Base-by-base conservation (phyloP, 2,113 vertebrate species). In the Lynx canadensis region DNA sequence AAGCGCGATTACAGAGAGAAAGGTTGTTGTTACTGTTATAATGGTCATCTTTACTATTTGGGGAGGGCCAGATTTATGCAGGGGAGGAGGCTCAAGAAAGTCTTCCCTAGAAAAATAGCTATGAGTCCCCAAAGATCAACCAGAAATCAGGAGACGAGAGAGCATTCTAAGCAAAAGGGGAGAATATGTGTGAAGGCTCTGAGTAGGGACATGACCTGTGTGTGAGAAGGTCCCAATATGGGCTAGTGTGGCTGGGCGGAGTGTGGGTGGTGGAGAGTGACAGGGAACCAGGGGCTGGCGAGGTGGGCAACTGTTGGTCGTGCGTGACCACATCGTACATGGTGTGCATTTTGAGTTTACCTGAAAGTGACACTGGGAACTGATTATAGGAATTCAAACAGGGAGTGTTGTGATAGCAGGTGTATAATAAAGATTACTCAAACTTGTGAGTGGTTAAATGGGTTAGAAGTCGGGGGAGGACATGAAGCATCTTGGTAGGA, bases 1-100 rank as follows among this genome's bases (percentile, higher is more conserved):
- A 94, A 74, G 89, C 60, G 33, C 36, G 29, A 63, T 65, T 83
- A 71, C 52, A 25, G 80, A 68, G 31, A 48, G 65, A 83, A 82
- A 33, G 18, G 31, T 14, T 60, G 10, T 2, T 14, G 25, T 55
- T 52, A 41, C 57, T 57, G 9, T 29, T 29, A 55, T 36, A 16
- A 71, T 57, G 63, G 12, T 71, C 48, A 57, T 89, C 38, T 71
- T 71, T 88, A n/a, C 29, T 81, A 2, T 57, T 50, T 19, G 57
- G 15, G 45, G 69, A 83, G 31, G 63, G 66, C 33, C n/a, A 86
- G 36, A 55, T 83, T 83, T 78, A 50, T 65, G 45, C 52, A 78
- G 45, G 63, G 16, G 27, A 91, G 36, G 31, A 92, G 82, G 45
- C 57, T 73, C 65, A 92, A 78, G 41, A 57, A 66, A 73, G 1